Evolutionary conservation across 2,888 invertebrate species (phyloP).

Genomic region (Bembecia ichneumoniformis): DNA sequence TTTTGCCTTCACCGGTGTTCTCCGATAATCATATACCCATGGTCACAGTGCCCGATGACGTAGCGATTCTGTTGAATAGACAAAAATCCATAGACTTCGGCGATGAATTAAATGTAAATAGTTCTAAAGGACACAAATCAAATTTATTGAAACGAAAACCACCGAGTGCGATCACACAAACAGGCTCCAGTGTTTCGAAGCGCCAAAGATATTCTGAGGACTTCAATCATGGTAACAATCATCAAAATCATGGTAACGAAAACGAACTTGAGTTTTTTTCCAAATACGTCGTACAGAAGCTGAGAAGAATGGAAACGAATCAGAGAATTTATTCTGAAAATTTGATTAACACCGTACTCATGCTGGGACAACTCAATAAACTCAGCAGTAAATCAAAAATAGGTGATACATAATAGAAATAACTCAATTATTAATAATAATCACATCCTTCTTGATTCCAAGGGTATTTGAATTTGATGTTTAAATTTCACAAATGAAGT

Average conservation of each 20-base stretch:
- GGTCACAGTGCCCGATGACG: slow-evolving; percentile 65
- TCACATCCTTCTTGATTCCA: no score
- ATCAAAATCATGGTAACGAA: slow-evolving; percentile 37
- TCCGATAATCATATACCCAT: slow-evolving; percentile 61
- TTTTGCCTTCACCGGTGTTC: slow-evolving; percentile 56
- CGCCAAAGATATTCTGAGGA: slow-evolving; percentile 37
- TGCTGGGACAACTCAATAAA: slow-evolving; percentile 59
- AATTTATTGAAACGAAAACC: slow-evolving; percentile 30
- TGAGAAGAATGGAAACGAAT: slow-evolving; percentile 63
- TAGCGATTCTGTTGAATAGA: slow-evolving; percentile 64
- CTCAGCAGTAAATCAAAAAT: slow-evolving; percentile 61
- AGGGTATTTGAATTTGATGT: no score
- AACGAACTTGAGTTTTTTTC: slow-evolving; percentile 63
- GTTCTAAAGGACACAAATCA: slow-evolving; percentile 16
- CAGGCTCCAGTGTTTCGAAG: slow-evolving; percentile 31
- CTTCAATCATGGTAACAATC: slow-evolving; percentile 20
- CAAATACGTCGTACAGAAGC: slow-evolving; percentile 62
- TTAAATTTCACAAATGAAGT: no score
- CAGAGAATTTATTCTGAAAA: slow-evolving; percentile 66
- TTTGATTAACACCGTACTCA: slow-evolving; percentile 62
- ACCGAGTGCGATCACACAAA: slow-evolving; percentile 24
- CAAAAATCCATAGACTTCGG: slow-evolving; percentile 57
- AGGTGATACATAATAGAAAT: slow-evolving; percentile 22
- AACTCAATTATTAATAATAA: no score
- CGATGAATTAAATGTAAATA: slow-evolving; percentile 49